phyloP scores from a whole-genome alignment of 2,888 invertebrate species.

The Rhamnusium bicolor region DNA sequence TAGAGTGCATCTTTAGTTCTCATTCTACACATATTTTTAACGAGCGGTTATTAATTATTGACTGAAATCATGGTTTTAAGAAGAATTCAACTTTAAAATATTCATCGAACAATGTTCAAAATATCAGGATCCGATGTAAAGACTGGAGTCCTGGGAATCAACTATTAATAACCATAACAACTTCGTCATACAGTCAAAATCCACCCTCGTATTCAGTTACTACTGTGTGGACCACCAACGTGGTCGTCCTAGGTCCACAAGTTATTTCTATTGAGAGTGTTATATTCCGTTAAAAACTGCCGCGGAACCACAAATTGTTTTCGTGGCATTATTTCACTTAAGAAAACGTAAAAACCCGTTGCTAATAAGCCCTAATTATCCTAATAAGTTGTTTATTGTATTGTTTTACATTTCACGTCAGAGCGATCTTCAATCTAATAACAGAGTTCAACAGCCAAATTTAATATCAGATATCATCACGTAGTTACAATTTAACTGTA shows the following conservation, averaged over 20 bases:
- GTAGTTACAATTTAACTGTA: neutral
- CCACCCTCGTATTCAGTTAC: neutral
- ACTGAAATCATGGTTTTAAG: too few species aligned
- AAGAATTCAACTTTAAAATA: too few species aligned
- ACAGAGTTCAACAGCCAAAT: conserved; percentile 9
- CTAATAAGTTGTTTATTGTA: neutral
- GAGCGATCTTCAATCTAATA: neutral
- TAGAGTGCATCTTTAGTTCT: too few species aligned
- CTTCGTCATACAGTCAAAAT: neutral
- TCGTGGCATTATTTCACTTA: neutral
- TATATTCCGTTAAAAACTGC: neutral
- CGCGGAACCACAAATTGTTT: neutral
- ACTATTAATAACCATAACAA: neutral
- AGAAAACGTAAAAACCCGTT: neutral
- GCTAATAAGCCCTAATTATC: neutral
- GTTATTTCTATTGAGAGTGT: neutral
- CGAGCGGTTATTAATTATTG: too few species aligned
- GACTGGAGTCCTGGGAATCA: too few species aligned
- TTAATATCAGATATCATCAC: neutral
- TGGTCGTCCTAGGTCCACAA: neutral
- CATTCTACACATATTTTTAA: too few species aligned
- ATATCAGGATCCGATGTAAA: too few species aligned
- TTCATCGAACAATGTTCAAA: too few species aligned
- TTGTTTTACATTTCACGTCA: neutral
- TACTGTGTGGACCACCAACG: neutral